Conservation (phyloP, 2,797 vertebrate genomes). For the Pangasius macronema region DNA sequence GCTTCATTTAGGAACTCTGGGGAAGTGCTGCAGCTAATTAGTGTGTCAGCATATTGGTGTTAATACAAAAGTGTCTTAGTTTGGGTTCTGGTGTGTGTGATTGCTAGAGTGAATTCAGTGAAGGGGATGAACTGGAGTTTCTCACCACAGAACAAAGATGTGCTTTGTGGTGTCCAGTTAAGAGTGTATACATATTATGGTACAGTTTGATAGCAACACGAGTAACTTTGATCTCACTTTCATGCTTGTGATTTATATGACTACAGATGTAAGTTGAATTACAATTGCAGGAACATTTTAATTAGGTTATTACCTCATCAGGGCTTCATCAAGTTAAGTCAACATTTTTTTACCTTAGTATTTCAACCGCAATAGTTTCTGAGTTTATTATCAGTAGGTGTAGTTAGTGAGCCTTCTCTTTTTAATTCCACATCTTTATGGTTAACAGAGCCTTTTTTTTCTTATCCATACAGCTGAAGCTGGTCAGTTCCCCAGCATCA, state of each 20-base stretch:
- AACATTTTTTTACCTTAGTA: background rate
- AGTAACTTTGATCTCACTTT: background rate
- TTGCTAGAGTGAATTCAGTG: slow-evolving; percentile 35
- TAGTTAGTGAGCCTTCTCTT: background rate
- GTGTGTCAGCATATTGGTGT: slow-evolving; percentile 48
- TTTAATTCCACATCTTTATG: background rate
- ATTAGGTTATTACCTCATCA: background rate
- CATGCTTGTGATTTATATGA: background rate
- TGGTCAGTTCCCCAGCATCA: slow-evolving; percentile 3
- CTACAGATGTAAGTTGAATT: background rate
- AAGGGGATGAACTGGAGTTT: slow-evolving; percentile 26
- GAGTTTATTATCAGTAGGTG: background rate
- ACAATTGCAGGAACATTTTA: background rate
- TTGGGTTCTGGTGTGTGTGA: slow-evolving; percentile 67
- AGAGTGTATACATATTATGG: background rate
- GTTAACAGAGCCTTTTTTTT: background rate
- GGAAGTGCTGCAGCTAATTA: slow-evolving; percentile 51
- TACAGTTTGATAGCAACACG: background rate
- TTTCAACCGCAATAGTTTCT: background rate
- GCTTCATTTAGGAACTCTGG: slow-evolving; percentile 40
- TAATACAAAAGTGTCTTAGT: slow-evolving; percentile 47
- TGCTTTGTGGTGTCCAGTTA: background rate
- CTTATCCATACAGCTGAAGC: background rate
- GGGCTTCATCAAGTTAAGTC: no score
- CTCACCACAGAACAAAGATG: background rate